Conservation (phyloP, 2,113 vertebrate genomes). For the Varanus salvator region DNA sequence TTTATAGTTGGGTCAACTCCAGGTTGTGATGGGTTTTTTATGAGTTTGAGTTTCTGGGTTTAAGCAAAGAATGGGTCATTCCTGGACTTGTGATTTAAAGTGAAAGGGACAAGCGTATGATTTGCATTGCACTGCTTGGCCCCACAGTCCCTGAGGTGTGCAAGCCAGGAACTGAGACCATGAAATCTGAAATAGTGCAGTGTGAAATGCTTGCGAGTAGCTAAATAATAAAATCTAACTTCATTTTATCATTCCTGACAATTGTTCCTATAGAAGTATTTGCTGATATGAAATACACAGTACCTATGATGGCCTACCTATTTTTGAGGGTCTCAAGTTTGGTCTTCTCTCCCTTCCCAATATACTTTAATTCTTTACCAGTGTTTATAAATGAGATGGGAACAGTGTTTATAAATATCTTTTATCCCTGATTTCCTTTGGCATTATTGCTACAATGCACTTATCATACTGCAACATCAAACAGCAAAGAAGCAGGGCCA, state of each 20-base stretch:
- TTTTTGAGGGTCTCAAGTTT: conserved; percentile 13
- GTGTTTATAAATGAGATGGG: not conserved
- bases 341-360: conserved; percentile 21
- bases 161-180: no score
- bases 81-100: no score
- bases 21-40: no score
- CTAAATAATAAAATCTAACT: not conserved
- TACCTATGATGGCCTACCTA: conserved; percentile 35
- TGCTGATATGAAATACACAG: conserved; percentile 42
- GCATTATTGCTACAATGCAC: conserved; percentile 40
- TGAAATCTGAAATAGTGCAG: no score
- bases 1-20: no score
- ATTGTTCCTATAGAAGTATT: not conserved
- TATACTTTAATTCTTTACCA: conserved; percentile 24
- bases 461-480: conserved; percentile 12
- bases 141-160: no score
- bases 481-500: conserved; percentile 46
- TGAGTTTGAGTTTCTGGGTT: no score
- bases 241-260: not conserved
- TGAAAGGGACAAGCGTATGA: no score
- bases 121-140: no score
- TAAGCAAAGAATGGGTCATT: no score
- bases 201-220: not conserved
- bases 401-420: conserved; percentile 5
- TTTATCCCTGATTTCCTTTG: conserved; percentile 38